phyloP scores from a whole-genome alignment of 2,797 vertebrate genomes.

The Fistularia tabacaria region DNA sequence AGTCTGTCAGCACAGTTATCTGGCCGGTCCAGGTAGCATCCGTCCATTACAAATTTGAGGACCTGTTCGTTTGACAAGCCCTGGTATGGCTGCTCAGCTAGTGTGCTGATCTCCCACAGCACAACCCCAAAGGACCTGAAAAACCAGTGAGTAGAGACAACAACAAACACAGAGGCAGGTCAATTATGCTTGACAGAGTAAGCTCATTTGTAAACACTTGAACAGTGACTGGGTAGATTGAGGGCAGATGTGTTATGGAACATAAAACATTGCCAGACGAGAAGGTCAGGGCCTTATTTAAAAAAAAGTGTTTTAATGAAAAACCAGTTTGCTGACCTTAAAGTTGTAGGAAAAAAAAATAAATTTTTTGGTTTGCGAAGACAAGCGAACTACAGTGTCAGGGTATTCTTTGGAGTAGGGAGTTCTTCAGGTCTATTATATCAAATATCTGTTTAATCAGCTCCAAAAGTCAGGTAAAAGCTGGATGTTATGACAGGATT shows the following conservation, averaged over 20 bases:
- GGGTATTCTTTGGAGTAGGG: too few species aligned
- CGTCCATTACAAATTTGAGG: slow-evolving; percentile 97
- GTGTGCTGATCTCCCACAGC: slow-evolving; percentile 95
- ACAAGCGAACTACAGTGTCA: too few species aligned
- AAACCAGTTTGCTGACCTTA: background rate
- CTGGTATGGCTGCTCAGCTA: slow-evolving; percentile 97
- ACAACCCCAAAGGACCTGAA: slow-evolving; percentile 95
- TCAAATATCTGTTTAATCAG: too few species aligned
- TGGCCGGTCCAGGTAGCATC: slow-evolving; percentile 88
- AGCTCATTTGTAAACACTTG: slow-evolving; percentile 28
- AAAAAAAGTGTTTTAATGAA: too few species aligned
- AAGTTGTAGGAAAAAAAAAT: too few species aligned
- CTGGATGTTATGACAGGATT: too few species aligned
- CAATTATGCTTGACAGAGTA: slow-evolving; percentile 27
- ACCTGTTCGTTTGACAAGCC: slow-evolving; percentile 97
- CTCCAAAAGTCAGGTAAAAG: too few species aligned
- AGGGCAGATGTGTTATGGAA: slow-evolving; percentile 7
- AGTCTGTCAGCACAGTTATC: slow-evolving; percentile 90
- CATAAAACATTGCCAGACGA: slow-evolving; percentile 10
- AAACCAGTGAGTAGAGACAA: slow-evolving; percentile 16
- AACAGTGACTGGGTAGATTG: too few species aligned
- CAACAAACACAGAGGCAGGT: slow-evolving; percentile 22
- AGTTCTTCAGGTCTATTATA: too few species aligned
- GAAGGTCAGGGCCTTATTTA: slow-evolving; percentile 3
- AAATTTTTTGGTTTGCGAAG: too few species aligned